These are phyloP conservation scores for Nannoperca australis DNA, from an alignment of 2,797 vertebrate species.

Conservation along the genomic window DNA sequence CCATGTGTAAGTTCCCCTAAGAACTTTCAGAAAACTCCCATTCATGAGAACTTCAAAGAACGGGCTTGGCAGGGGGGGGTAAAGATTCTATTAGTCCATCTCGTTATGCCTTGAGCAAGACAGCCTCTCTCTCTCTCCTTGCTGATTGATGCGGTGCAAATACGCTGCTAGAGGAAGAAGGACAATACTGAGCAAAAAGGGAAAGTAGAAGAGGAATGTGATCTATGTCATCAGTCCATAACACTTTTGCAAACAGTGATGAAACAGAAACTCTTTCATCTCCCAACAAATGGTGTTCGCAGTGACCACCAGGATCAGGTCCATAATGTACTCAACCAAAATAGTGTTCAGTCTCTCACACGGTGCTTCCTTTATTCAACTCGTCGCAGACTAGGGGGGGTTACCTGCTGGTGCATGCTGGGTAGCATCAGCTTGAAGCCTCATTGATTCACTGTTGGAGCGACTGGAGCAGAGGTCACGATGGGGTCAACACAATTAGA, in stretches of 20 bases:
- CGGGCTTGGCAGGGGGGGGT: conserved; percentile 19
- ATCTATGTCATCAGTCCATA: conserved; percentile 57
- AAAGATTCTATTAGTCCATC: conserved; percentile 46
- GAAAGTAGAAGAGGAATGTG: conserved; percentile 7
- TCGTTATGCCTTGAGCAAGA: conserved; percentile 57
- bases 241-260: conserved; percentile 42
- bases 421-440: conserved; percentile 51
- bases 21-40: conserved; percentile 59
- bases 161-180: conserved; percentile 53
- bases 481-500: conserved; percentile 71
- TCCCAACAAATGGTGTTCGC: conserved; percentile 24
- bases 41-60: conserved; percentile 75
- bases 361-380: conserved; percentile 47
- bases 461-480: conserved; percentile 56
- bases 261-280: conserved; percentile 51
- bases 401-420: conserved; percentile 47
- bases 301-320: conserved; percentile 25
- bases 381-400: conserved; percentile 4
- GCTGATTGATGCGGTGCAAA: conserved; percentile 68
- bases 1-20: conserved; percentile 51
- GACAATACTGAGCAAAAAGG: conserved; percentile 21
- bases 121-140: conserved; percentile 29
- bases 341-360: conserved; percentile 7
- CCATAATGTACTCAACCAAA: conserved; percentile 24
- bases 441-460: conserved; percentile 60